Evolutionary conservation across 2,797 vertebrate genomes (phyloP).

Genomic region (Xerus rutilus): DNA sequence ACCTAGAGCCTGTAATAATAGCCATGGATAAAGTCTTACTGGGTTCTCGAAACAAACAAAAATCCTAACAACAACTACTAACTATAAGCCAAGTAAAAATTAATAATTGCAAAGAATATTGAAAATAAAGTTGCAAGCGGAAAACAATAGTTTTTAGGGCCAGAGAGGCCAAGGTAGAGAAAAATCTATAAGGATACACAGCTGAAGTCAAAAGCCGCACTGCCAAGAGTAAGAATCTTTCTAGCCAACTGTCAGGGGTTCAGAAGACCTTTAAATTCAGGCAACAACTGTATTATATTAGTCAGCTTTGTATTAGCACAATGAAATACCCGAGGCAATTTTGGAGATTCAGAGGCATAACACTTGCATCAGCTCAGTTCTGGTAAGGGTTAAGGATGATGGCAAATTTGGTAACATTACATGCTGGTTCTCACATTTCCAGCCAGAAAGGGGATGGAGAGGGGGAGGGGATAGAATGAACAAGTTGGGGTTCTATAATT

Average conservation of each 20-base stretch:
- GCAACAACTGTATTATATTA: not conserved
- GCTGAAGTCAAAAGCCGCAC: slow-evolving; percentile 37
- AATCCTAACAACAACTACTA: not conserved
- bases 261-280: not conserved
- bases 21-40: not conserved
- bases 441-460: not conserved
- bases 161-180: slow-evolving; percentile 13
- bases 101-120: slow-evolving; percentile 24
- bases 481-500: not conserved
- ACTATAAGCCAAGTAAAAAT: slow-evolving; percentile 42
- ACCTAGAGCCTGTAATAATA: not conserved
- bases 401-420: not conserved
- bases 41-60: not conserved
- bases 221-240: not conserved
- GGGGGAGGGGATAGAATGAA: no score
- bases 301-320: not conserved
- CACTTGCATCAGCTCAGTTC: not conserved
- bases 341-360: not conserved
- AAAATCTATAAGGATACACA: not conserved
- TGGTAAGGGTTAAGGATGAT: not conserved
- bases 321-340: not conserved
- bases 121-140: slow-evolving; percentile 43
- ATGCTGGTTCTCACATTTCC: not conserved
- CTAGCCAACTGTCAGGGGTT: not conserved
- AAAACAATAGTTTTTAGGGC: not conserved